These are phyloP conservation scores for Subacronicta megacephala DNA, from an alignment of 2,888 invertebrate genomes.

Conservation along the genomic window DNA sequence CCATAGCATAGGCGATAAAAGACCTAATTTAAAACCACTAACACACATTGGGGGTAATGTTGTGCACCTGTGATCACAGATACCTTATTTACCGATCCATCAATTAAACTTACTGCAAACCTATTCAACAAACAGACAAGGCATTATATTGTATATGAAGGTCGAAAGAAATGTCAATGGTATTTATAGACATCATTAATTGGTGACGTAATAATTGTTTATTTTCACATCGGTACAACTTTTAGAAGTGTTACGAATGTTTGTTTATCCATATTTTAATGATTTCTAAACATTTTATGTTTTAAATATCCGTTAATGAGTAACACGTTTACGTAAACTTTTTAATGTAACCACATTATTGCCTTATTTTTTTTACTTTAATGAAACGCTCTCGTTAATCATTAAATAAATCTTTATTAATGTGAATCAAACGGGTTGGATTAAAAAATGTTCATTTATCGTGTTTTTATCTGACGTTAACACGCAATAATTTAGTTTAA, in stretches of 20 bases:
- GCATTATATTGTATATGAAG: background rate
- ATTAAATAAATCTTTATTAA: background rate
- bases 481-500: no score
- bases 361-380: background rate
- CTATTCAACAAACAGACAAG: background rate
- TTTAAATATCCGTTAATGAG: slow-evolving; percentile 4
- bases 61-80: no score
- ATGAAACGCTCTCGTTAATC: background rate
- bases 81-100: no score
- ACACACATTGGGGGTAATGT: no score
- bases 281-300: slow-evolving; percentile 3
- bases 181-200: background rate
- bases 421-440: no score
- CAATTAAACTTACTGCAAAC: no score
- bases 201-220: slow-evolving; percentile 9
- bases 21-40: no score
- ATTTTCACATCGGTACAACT: background rate
- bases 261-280: slow-evolving; percentile 2
- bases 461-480: no score
- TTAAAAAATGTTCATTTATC: no score
- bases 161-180: slow-evolving; percentile 16
- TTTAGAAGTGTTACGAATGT: slow-evolving; percentile 8
- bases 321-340: slow-evolving; percentile 11
- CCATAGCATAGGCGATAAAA: no score
- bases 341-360: slow-evolving; percentile 8